A percentile compares a stretch with the other conserved stretches of the same genome.
phyloP scores from a whole-genome alignment of 2,797 vertebrate species.

The Silurus lanzhouensis region DNA sequence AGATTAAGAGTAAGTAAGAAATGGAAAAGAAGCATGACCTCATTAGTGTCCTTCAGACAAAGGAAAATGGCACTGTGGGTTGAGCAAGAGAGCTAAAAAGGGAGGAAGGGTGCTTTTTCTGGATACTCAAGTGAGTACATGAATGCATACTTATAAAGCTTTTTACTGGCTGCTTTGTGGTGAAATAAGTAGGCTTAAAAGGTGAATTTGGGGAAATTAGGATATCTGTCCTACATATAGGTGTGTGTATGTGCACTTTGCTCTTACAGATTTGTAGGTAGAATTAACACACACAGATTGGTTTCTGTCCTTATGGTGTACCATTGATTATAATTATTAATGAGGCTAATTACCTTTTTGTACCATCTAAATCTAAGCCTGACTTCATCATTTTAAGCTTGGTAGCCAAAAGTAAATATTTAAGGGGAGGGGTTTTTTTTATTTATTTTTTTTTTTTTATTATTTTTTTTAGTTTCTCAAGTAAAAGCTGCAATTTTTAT shows the following conservation, averaged over 20 bases:
- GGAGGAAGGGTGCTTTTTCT: slow-evolving; percentile 1
- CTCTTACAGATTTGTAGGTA: too few relatives aligned
- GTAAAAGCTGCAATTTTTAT: too few relatives aligned
- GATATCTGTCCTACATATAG: neutral
- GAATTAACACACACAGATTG: neutral
- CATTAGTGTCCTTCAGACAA: slow-evolving; percentile 16
- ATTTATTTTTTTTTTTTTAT: too few relatives aligned
- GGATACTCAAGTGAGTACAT: neutral
- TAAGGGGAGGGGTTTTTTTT: neutral
- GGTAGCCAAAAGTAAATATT: neutral
- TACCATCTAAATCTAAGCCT: neutral
- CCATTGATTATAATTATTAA: neutral
- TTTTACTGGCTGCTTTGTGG: neutral
- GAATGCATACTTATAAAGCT: neutral
- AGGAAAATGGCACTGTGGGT: neutral
- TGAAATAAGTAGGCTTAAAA: neutral
- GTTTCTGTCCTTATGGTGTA: neutral
- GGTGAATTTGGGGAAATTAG: neutral
- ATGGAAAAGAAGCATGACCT: neutral
- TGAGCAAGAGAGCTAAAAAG: neutral
- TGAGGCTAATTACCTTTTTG: neutral
- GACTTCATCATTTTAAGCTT: too few relatives aligned
- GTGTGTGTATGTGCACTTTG: neutral
- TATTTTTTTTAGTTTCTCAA: too few relatives aligned
- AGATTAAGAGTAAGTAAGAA: neutral